Evolutionary conservation across 2,888 invertebrate genomes (phyloP).

Genomic region (Callyntrura guangdongensis): DNA sequence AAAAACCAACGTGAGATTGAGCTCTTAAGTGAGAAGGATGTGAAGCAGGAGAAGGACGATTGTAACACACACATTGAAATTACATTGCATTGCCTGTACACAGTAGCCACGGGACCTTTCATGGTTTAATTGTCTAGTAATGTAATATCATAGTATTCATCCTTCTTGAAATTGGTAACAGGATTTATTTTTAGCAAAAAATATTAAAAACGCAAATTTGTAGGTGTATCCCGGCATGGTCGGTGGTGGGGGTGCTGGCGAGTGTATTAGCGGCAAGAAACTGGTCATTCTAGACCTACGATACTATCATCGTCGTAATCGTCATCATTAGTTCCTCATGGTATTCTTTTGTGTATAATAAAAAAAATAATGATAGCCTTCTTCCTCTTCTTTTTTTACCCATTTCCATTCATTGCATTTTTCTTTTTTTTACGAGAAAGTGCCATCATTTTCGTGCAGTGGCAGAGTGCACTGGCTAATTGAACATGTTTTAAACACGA

Average conservation of each 20-base stretch:
- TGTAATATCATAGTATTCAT: neutral
- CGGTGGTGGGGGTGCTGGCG: neutral
- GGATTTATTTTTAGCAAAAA: neutral
- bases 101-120: neutral
- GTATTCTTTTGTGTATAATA: neutral
- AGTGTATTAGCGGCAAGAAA: neutral
- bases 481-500: constrained; percentile 36
- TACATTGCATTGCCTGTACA: neutral
- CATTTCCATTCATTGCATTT: constrained; percentile 39
- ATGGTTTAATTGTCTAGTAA: constrained; percentile 25
- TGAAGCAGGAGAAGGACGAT: constrained; percentile 53
- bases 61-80: neutral
- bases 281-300: constrained; percentile 51
- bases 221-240: neutral
- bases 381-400: neutral
- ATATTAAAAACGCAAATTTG: neutral
- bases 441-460: neutral
- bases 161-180: constrained; percentile 1
- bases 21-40: constrained; percentile 26
- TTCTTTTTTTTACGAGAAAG: neutral
- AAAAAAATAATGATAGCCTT: neutral
- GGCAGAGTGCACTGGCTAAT: constrained; percentile 43
- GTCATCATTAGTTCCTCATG: neutral
- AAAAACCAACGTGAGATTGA: neutral
- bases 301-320: neutral